Percentiles rank a stretch among this genome's conserved stretches.
Evolutionary conservation across 1,140 invertebrate species (phyloP).

Genomic region (Anastrepha obliqua): DNA sequence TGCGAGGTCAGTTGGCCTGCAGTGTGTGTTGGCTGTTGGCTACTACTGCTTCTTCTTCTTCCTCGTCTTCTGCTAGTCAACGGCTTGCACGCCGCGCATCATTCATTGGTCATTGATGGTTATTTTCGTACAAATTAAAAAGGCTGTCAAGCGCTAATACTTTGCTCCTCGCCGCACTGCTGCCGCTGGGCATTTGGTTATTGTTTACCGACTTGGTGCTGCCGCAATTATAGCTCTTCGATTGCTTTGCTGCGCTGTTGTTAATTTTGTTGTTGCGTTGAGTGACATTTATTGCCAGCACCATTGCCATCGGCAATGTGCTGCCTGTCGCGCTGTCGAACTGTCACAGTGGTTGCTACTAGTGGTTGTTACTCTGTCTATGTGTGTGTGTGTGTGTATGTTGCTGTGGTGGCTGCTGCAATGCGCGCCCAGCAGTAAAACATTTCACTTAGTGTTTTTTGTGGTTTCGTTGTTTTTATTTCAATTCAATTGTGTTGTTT

Average conservation of each 20-base stretch:
- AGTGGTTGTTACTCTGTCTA: background rate
- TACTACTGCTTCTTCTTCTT: background rate
- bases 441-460: slow-evolving; percentile 23
- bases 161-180: background rate
- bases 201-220: slow-evolving; percentile 8
- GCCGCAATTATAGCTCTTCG: background rate
- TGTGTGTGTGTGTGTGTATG: background rate
- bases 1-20: slow-evolving; percentile 5
- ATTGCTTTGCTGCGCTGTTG: background rate
- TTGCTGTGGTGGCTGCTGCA: background rate
- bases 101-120: background rate
- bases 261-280: slow-evolving; percentile 12
- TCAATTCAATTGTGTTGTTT: background rate
- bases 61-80: background rate
- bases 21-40: background rate
- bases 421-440: slow-evolving; percentile 6
- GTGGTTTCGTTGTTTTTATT: background rate
- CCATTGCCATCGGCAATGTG: slow-evolving; percentile 47
- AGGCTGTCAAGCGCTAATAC: background rate
- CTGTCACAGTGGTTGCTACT: background rate
- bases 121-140: slow-evolving; percentile 46
- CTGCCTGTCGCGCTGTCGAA: slow-evolving; percentile 30
- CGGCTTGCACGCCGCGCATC: background rate
- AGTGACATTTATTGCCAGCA: slow-evolving; percentile 46
- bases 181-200: background rate